These are phyloP conservation scores for Hepsetus odoe DNA, from an alignment of 2,113 vertebrate species.

Conservation along the genomic window DNA sequence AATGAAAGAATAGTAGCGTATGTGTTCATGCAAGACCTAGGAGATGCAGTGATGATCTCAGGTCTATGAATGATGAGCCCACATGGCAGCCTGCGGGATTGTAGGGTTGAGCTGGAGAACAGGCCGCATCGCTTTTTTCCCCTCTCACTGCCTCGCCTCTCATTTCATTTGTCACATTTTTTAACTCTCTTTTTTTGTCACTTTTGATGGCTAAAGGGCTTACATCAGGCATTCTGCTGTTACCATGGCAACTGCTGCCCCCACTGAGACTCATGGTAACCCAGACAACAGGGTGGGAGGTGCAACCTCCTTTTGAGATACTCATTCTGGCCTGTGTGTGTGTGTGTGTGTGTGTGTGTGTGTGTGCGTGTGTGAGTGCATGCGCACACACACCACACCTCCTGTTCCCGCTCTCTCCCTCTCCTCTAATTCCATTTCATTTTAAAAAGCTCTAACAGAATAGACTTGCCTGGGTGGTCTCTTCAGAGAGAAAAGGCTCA, in stretches of 20 bases:
- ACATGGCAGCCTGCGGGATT: not conserved
- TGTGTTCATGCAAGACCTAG: not conserved
- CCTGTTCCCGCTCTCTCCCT: slow-evolving; percentile 11
- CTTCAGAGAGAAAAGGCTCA: slow-evolving; percentile 14
- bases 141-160: not conserved
- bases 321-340: slow-evolving; percentile 30
- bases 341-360: slow-evolving; percentile 22
- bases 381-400: slow-evolving; percentile 15
- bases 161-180: slow-evolving; percentile 15
- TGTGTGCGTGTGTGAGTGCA: not conserved
- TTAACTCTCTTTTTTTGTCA: slow-evolving; percentile 28
- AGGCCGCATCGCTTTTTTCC: not conserved
- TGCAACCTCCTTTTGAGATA: slow-evolving; percentile 38
- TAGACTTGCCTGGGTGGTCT: slow-evolving; percentile 34
- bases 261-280: slow-evolving; percentile 43
- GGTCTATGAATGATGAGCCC: slow-evolving; percentile 20
- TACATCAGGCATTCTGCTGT: slow-evolving; percentile 43
- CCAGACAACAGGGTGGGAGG: slow-evolving; percentile 46
- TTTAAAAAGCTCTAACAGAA: slow-evolving; percentile 18
- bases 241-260: slow-evolving; percentile 50
- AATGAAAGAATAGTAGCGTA: slow-evolving; percentile 1
- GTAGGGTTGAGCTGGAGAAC: slow-evolving; percentile 14
- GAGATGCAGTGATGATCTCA: not conserved
- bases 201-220: slow-evolving; percentile 32
- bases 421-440: slow-evolving; percentile 34